Percentiles rank a stretch among this genome's conserved stretches.
Evolutionary conservation across 2,113 vertebrate genomes (phyloP).

Genomic region (Alethe castanea): DNA sequence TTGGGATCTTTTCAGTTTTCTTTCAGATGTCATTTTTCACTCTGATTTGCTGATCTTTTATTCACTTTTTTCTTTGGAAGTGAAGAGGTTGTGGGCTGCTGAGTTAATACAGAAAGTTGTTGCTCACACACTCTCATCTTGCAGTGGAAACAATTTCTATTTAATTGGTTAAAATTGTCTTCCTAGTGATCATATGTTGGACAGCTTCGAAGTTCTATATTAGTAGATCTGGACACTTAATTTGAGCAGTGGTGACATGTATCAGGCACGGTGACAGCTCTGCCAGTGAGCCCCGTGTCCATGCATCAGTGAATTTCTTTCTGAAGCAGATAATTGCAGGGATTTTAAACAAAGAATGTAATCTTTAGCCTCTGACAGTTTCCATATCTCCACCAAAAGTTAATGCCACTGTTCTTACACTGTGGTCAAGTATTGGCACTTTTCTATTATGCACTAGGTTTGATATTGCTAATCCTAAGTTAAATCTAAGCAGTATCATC

Average conservation of each 20-base stretch:
- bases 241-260: background rate
- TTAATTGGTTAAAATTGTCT: constrained; percentile 2
- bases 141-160: background rate
- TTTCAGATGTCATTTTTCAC: background rate
- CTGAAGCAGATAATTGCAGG: background rate
- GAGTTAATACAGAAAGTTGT: background rate
- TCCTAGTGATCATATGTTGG: background rate
- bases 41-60: background rate
- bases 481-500: background rate
- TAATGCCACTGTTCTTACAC: background rate
- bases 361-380: constrained; percentile 12
- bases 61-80: background rate
- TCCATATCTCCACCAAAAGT: background rate
- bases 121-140: background rate
- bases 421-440: background rate
- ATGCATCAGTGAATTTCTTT: background rate
- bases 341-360: constrained; percentile 19
- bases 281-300: background rate
- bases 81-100: background rate
- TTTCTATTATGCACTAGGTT: background rate
- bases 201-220: background rate
- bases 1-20: background rate
- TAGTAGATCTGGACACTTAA: background rate
- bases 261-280: background rate
- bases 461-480: background rate